Evolutionary conservation across 2,888 invertebrate species (phyloP).

Genomic region (Meteorus cinctellus): DNA sequence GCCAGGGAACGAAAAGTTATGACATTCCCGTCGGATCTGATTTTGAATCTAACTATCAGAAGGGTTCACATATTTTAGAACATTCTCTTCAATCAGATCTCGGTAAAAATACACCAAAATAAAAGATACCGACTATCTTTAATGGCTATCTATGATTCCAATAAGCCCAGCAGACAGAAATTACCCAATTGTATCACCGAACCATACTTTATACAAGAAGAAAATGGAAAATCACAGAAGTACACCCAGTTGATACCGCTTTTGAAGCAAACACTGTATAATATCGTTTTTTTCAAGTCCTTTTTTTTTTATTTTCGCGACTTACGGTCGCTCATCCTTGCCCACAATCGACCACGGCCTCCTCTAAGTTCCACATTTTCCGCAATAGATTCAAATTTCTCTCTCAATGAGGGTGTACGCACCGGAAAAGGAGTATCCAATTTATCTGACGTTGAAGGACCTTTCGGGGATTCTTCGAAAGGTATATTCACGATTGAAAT

Average conservation of each 20-base stretch:
- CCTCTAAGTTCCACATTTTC: constrained; percentile 61
- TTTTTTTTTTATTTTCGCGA: constrained; percentile 1
- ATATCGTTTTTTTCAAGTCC: not conserved
- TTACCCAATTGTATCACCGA: not conserved
- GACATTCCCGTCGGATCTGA: too few relatives aligned
- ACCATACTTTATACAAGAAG: not conserved
- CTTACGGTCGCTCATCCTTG: constrained; percentile 52
- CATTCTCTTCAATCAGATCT: too few relatives aligned
- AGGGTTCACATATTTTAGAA: too few relatives aligned
- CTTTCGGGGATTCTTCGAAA: constrained; percentile 42
- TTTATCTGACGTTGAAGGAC: not conserved
- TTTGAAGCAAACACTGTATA: constrained; percentile 14
- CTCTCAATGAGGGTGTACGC: constrained; percentile 61
- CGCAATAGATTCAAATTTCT: constrained; percentile 63
- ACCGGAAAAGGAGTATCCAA: constrained; percentile 40
- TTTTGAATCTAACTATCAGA: too few relatives aligned
- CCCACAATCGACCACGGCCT: constrained; percentile 49
- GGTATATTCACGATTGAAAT: constrained; percentile 42
- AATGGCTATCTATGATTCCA: not conserved
- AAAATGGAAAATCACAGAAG: constrained; percentile 13
- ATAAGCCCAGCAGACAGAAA: not conserved
- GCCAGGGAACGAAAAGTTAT: too few relatives aligned
- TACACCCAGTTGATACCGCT: constrained; percentile 17
- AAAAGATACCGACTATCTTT: too few relatives aligned
- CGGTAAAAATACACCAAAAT: too few relatives aligned